Evolutionary conservation across 1,140 invertebrate genomes (phyloP).

Genomic region (Maconellicoccus hirsutus): DNA sequence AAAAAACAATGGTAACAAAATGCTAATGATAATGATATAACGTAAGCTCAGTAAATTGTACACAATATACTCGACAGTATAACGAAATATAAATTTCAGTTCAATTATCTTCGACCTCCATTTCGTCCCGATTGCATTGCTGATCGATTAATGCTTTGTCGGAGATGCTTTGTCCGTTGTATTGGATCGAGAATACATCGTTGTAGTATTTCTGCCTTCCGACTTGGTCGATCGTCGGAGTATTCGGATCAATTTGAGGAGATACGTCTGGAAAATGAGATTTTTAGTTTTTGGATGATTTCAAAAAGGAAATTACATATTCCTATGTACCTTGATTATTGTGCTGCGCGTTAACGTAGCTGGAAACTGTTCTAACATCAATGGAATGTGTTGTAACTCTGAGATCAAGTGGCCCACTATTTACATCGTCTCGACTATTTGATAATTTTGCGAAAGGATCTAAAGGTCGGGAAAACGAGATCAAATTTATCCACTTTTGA

Average conservation of each 20-base stretch:
- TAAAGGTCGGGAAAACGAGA: no score
- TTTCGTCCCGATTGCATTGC: not conserved
- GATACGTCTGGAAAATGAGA: not conserved
- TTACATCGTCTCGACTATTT: not conserved
- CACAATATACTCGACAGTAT: not conserved
- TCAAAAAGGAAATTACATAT: not conserved
- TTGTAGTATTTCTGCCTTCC: not conserved
- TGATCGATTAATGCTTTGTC: not conserved
- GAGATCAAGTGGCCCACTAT: constrained; percentile 16
- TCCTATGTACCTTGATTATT: not conserved
- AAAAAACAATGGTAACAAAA: constrained; percentile 16
- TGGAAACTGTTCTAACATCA: not conserved
- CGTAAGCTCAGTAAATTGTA: constrained; percentile 20
- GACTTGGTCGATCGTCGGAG: not conserved
- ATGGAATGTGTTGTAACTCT: constrained; percentile 1
- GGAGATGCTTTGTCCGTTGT: not conserved
- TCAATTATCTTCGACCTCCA: constrained; percentile 8
- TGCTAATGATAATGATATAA: constrained; percentile 16
- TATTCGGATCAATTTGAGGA: not conserved
- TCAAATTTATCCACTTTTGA: not conserved
- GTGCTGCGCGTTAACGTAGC: not conserved
- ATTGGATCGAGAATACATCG: not conserved
- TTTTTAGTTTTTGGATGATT: no score
- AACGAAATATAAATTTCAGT: not conserved
- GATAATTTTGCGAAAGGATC: not conserved